Base-by-base conservation (phyloP, 2,113 vertebrate genomes). In the Chaetops frenatus region DNA sequence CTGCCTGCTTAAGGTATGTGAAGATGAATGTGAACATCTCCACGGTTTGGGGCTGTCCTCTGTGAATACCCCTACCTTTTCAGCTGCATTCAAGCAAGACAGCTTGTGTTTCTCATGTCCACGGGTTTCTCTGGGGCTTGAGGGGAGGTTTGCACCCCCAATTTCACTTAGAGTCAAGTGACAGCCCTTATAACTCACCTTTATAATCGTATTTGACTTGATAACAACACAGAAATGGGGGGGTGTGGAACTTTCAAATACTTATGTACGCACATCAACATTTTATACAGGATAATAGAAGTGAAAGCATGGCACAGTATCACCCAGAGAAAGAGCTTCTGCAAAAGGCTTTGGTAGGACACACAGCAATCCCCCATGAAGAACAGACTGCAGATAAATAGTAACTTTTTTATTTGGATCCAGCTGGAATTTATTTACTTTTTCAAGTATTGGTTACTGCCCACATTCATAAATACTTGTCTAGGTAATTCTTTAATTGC, bases 91-190 rank as follows among this genome's bases (percentile, higher is more conserved):
- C 22, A 90, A 77, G 35, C 15, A 44, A 42, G 48, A 62, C 27
- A 56, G 50, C 12, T 35, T 21, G 19, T 10, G 27, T 28, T 73
- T 61, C 58, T 69, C 9, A 4, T 25, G 20, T 21, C 21, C 35
- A 53, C 15, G 15, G 4, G 4, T 7, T 2, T n/a, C 40, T 33
- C 15, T 2, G 4, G 1, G 5, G 12, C 2, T 7, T n/a, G 21
- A 66, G 8, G 10, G 42, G 21, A 72, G 7, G 12, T 62, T 10
- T 78, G 17, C 24, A 85, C 6, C 7, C 24, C 6, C 8, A 44
- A 5, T 79, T 93, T 64, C 56, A 66, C 38, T 58, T 38, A 24
- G 6, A 51, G 3, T 72, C 35, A 79, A 50, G 29, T 29, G 15
- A 61, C 9, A 45, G 8, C 9, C 44, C 77, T 85, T 73, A 53